These are phyloP conservation scores for Zenarchopterus dispar DNA, from an alignment of 2,797 vertebrate genomes.

Conservation along the genomic window DNA sequence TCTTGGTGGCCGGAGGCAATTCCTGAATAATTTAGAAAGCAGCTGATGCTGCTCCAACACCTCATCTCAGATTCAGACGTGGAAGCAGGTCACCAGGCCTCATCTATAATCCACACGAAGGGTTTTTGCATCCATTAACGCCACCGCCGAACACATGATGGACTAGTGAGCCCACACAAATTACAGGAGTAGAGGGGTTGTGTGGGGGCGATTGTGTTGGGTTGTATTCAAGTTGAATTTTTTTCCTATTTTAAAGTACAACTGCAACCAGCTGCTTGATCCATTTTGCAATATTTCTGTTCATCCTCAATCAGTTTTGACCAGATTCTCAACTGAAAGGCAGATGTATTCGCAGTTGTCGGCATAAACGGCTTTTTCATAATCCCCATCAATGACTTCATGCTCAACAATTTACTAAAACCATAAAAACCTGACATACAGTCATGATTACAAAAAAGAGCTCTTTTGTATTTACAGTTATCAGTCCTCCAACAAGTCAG, in stretches of 20 bases:
- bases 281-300: too few species aligned
- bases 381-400: too few species aligned
- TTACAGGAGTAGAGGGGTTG: background rate
- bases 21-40: conserved; percentile 62
- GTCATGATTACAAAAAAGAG: too few species aligned
- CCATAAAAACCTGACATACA: too few species aligned
- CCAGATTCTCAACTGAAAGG: too few species aligned
- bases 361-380: too few species aligned
- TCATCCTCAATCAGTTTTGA: too few species aligned
- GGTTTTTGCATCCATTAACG: conserved; percentile 57
- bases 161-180: conserved; percentile 12
- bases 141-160: conserved; percentile 5
- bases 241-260: background rate
- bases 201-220: background rate
- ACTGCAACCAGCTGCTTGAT: background rate
- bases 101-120: conserved; percentile 60
- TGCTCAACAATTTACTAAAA: too few species aligned
- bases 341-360: too few species aligned
- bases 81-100: conserved; percentile 54
- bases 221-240: background rate
- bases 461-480: too few species aligned
- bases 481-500: too few species aligned
- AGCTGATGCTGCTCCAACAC: conserved; percentile 43
- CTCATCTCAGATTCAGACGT: conserved; percentile 63
- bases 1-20: conserved; percentile 15